phyloP scores from a whole-genome alignment of 2,113 vertebrate species.

The Casuarius casuarius region DNA sequence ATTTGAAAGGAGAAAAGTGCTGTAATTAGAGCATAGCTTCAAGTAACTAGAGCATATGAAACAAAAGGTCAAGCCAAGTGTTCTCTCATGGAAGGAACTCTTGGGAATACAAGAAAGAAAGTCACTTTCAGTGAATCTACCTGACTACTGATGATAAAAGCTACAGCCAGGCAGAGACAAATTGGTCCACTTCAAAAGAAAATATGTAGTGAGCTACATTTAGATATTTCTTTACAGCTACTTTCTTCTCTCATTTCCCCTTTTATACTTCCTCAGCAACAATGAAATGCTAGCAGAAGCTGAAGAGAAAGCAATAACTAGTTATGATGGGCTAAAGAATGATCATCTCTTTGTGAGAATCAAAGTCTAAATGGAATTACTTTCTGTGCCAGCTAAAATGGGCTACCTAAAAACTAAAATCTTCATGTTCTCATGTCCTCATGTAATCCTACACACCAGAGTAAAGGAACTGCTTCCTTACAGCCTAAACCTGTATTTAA shows the following conservation, averaged over 20 bases:
- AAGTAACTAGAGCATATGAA: constrained; percentile 26
- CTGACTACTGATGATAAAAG: neutral
- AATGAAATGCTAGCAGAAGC: neutral
- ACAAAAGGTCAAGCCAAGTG: constrained; percentile 38
- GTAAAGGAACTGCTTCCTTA: neutral
- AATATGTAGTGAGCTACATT: neutral
- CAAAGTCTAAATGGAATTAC: neutral
- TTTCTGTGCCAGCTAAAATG: neutral
- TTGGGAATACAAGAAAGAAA: neutral
- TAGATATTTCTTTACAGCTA: neutral
- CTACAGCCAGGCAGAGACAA: neutral
- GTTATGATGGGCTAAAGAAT: neutral
- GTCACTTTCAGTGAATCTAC: neutral
- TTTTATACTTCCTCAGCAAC: neutral
- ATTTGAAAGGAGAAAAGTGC: constrained; percentile 21
- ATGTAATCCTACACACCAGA: neutral
- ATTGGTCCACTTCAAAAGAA: neutral
- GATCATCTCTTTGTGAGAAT: neutral
- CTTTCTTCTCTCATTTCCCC: neutral
- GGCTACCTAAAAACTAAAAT: neutral
- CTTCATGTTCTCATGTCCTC: neutral
- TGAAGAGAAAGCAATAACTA: neutral
- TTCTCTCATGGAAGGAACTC: neutral
- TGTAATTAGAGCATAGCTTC: constrained; percentile 27
- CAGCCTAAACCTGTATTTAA: neutral